Evolutionary conservation across 2,113 vertebrate genomes (phyloP).

Genomic region (Salvator merianae): DNA sequence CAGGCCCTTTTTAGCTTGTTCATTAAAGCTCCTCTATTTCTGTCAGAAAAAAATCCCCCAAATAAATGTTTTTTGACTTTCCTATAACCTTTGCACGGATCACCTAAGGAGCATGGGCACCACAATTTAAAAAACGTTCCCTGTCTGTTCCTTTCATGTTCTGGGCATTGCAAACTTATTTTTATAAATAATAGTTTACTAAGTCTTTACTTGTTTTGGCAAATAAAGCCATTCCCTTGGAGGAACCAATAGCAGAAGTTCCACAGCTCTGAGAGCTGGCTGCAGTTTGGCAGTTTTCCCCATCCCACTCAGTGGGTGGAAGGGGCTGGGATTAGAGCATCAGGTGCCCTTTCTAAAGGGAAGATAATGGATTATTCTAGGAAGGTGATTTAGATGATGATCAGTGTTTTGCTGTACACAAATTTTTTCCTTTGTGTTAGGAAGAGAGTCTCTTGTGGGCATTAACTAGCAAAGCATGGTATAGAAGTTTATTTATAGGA

Average conservation of each 20-base stretch:
- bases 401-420: neutral
- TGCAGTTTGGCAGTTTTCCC: neutral
- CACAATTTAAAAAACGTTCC: neutral
- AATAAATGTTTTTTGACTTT: neutral
- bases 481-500: neutral
- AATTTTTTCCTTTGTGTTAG: neutral
- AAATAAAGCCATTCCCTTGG: neutral
- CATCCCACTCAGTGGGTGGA: neutral
- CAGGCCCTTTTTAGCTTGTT: neutral
- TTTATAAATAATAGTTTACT: neutral
- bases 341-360: neutral
- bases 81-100: neutral
- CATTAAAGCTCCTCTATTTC: neutral
- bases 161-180: neutral
- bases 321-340: neutral
- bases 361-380: neutral
- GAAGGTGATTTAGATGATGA: neutral
- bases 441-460: neutral
- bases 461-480: conserved; percentile 10
- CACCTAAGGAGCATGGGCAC: neutral
- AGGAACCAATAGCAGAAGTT: neutral
- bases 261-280: neutral
- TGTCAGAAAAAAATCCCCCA: neutral
- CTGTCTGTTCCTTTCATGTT: neutral
- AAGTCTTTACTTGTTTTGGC: neutral